phyloP scores from a whole-genome alignment of 2,113 vertebrate genomes.

The Psilopsiagon aurifrons region DNA sequence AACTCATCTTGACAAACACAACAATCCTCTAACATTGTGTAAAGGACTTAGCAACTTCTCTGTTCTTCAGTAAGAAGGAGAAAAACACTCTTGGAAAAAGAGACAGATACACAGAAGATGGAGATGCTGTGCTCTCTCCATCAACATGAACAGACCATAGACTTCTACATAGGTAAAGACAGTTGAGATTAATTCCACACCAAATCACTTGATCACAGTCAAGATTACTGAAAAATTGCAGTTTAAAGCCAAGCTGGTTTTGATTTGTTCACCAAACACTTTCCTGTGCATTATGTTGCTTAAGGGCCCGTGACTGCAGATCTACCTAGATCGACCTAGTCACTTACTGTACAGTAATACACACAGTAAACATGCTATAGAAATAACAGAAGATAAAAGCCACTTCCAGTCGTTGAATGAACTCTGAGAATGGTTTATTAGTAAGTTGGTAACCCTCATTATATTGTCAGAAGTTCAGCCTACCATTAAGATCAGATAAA shows the following conservation, averaged over 20 bases:
- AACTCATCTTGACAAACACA: not conserved
- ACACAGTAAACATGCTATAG: not conserved
- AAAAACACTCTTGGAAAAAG: not conserved
- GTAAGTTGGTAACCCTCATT: not conserved
- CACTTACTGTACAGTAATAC: not conserved
- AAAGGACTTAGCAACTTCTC: not conserved
- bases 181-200: not conserved
- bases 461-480: not conserved
- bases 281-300: not conserved
- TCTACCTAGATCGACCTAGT: not conserved
- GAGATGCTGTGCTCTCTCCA: accelerated
- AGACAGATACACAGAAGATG: not conserved
- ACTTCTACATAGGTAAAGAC: not conserved
- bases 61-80: not conserved
- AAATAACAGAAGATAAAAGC: not conserved
- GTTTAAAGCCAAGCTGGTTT: not conserved
- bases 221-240: not conserved
- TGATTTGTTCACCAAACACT: not conserved
- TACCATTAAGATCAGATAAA: not conserved
- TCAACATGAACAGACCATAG: not conserved
- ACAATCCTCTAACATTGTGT: accelerated
- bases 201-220: not conserved
- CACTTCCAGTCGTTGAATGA: not conserved
- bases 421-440: not conserved
- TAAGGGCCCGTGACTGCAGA: not conserved